Evolutionary conservation across 2,113 vertebrate genomes (phyloP), one percentile per base, ranked within the genome.

Genomic region (Grammomys surdaster): DNA sequence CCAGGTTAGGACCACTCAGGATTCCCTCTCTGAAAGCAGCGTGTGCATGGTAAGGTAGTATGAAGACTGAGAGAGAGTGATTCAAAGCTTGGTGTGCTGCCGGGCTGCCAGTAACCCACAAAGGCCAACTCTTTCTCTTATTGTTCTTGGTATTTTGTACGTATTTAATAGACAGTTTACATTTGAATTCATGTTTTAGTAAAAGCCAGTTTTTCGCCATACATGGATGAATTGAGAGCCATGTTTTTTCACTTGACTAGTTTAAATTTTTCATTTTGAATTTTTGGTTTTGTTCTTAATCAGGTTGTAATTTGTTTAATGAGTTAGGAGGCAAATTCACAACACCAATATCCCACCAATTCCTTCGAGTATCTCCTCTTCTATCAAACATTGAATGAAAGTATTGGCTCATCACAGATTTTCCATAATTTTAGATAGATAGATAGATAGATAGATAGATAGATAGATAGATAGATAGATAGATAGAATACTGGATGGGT

Each of bases 261-360:
- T 89, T 94, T 92, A 89, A 89, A 40, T 91, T 96, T 88, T 97
- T 81, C 40, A 82, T 75, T 81, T 70, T 77, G 33, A 88, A 88
- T 58, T 72, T n/a, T 54, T 88, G 36, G 69, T 84, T 90, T 70
- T 90, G 63, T 60, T 87, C 69, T 84, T 93, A 81, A 69, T 31
- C 76, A 80, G 31, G 31, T 87, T 51, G 65, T 63, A 86, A 86
- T 86, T 90, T 48, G 20, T 73, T 96, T 94, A 82, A 87, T 9
- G 86, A 96, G 11, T 89, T 78, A n/a, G 22, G 56, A 75, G 67
- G 5, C 33, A 88, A 96, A 78, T 5, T 95, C 26, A 60, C n/a
- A 72, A 48, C 24, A 22, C 48, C 69, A 26, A 72, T 51, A 82
- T 89, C 82, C 58, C 46, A 90, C 28, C 63, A 51, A 43, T n/a